phyloP scores from a whole-genome alignment of 1,140 invertebrate genomes.

The Megalopta genalis region DNA sequence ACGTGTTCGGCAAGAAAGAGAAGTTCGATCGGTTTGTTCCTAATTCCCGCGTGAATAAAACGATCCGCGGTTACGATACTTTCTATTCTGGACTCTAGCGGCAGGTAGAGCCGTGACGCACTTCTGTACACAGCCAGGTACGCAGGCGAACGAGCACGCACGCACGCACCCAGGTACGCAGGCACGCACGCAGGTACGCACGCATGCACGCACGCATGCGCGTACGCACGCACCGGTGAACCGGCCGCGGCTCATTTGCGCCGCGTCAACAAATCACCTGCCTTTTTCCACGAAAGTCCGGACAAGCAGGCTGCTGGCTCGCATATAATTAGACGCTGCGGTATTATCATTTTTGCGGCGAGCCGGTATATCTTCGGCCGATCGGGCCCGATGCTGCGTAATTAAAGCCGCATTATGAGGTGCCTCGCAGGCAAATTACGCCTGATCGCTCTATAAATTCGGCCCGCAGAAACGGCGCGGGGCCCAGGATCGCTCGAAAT shows the following conservation, averaged over 20 bases:
- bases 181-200: too few relatives aligned
- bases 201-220: too few relatives aligned
- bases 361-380: conserved; percentile 7
- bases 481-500: too few relatives aligned
- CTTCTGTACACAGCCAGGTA: too few relatives aligned
- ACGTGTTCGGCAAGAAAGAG: too few relatives aligned
- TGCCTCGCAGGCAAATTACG: conserved; percentile 8
- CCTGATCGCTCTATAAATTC: conserved; percentile 21
- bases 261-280: conserved; percentile 43
- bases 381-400: conserved; percentile 43
- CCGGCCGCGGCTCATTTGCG: background rate
- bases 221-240: background rate
- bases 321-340: conserved; percentile 37
- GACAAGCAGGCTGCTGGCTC: conserved; percentile 5
- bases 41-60: background rate
- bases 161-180: too few relatives aligned
- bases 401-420: conserved; percentile 21
- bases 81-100: background rate
- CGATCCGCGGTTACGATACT: background rate
- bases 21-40: background rate
- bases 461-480: background rate
- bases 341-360: conserved; percentile 47
- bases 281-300: conserved; percentile 28
- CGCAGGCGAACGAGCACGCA: too few relatives aligned
- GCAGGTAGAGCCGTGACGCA: background rate